Percentiles rank a stretch among this genome's conserved stretches.
Conservation (phyloP, 2,888 invertebrate species). For the Thera britannica region DNA sequence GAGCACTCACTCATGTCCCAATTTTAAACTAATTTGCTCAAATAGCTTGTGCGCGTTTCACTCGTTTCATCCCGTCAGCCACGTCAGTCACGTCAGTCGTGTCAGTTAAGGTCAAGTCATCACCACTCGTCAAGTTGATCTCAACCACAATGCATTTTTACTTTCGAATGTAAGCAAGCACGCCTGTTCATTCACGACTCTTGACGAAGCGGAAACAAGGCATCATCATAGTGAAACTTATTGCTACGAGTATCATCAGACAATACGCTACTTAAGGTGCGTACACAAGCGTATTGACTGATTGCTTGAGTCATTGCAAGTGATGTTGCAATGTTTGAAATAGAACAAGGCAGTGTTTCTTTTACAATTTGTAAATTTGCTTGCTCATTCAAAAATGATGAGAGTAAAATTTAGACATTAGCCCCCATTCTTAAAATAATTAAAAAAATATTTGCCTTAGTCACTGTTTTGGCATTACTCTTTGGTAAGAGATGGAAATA, state of each 20-base stretch:
- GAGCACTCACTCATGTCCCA: too few species aligned
- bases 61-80: conserved; percentile 41
- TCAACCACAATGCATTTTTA: conserved; percentile 56
- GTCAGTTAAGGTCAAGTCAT: conserved; percentile 41
- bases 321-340: neutral
- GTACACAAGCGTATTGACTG: conserved; percentile 14
- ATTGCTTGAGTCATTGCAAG: conserved; percentile 4
- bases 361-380: too few species aligned
- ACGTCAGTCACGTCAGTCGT: conserved; percentile 34
- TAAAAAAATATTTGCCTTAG: too few species aligned
- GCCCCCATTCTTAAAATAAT: too few species aligned
- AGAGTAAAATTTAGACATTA: too few species aligned
- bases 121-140: conserved; percentile 20
- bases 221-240: conserved; percentile 45
- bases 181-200: conserved; percentile 52
- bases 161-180: conserved; percentile 54
- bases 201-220: conserved; percentile 51
- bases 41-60: conserved; percentile 15
- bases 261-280: conserved; percentile 23
- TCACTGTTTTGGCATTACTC: too few species aligned
- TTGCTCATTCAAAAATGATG: too few species aligned
- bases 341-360: neutral
- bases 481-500: too few species aligned
- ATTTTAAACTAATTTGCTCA: conserved; percentile 20
- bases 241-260: conserved; percentile 31